Evolutionary conservation across 1,140 invertebrate genomes (phyloP), one percentile per base, ranked within the genome.

Genomic region (Temnothorax longispinosus): DNA sequence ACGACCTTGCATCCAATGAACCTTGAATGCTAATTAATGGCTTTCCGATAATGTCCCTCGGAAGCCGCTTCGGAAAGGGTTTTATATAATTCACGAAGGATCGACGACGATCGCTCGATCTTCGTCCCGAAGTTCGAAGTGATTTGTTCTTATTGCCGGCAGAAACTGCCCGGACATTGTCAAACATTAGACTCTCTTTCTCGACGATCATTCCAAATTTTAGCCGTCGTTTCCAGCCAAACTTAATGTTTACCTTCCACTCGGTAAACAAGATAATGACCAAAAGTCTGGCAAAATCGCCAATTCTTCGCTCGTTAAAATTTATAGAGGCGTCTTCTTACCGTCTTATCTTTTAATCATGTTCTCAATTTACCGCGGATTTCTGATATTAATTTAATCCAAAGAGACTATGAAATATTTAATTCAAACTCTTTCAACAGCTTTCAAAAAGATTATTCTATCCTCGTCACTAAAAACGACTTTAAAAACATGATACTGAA

Each of bases 1-100:
- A 84, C 80, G 80, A 75, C 80, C 69, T 75, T 84, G 80, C 69
- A 84, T 21, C 69, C 80, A 75, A 18, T n/a, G 80, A 84, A 84
- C 80, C 80, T 84, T 84, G 69, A 84, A 84, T 84, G 80, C 80
- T 84, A 84, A 84, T 84, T 84, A 84, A 84, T 84, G 80, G n/a
- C 69, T 84, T 75, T 75, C 69, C 80, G 54, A 84, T 84, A 84
- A 84, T 84, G 69, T 75, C 56, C 41, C 54, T 47, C 27, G 41
- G 41, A 27, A 41, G 11, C n/a, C 35, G 27, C 41, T 50, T 13
- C n/a, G 52, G 27, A 32, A 8, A 32, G 15, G 50, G 21, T 44
- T 84, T 75, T 50, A 75, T 74, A 58, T 75, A 84, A 75, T 74
- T 74, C 69, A 50, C 69, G 69, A 10, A 47, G 69, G 32, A 84